phyloP scores from a whole-genome alignment of 2,888 invertebrate species.

The Sepioteuthis lessoniana region DNA sequence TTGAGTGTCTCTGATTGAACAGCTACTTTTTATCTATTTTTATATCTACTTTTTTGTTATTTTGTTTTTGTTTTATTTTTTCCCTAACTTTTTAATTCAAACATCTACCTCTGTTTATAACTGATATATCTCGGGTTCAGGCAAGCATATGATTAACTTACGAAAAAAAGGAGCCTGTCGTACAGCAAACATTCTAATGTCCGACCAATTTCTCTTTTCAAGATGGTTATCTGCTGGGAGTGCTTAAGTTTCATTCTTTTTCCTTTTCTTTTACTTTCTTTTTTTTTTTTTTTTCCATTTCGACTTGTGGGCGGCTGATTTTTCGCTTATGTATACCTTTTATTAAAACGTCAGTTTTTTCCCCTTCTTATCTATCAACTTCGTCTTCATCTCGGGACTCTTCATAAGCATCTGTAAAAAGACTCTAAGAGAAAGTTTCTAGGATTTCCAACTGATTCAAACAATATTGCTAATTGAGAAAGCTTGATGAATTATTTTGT shows the following conservation, averaged over 20 bases:
- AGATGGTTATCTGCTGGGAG: not conserved
- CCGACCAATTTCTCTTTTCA: not conserved
- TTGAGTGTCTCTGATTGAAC: not conserved
- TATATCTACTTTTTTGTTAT: too few relatives aligned
- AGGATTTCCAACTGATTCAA: too few relatives aligned
- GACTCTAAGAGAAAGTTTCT: not conserved
- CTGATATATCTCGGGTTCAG: not conserved
- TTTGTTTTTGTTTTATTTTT: too few relatives aligned
- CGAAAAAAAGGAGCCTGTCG: not conserved
- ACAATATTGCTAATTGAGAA: too few relatives aligned
- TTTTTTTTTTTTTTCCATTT: not conserved
- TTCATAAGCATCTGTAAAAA: not conserved
- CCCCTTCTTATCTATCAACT: not conserved
- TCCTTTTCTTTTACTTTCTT: not conserved
- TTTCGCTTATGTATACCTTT: not conserved
- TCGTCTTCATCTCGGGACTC: not conserved
- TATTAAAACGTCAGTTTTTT: not conserved
- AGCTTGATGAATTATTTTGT: too few relatives aligned
- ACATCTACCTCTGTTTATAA: not conserved
- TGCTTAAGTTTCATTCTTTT: not conserved
- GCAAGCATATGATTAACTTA: not conserved
- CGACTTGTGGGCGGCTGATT: not conserved
- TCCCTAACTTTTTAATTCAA: not conserved
- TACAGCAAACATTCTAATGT: conserved; percentile 11
- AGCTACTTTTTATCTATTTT: not conserved